A percentile compares a stretch with the other conserved stretches of the same genome.
These are phyloP conservation scores for Trichacis sp. DNA, from an alignment of 2,888 invertebrate genomes.

Conservation along the genomic window DNA sequence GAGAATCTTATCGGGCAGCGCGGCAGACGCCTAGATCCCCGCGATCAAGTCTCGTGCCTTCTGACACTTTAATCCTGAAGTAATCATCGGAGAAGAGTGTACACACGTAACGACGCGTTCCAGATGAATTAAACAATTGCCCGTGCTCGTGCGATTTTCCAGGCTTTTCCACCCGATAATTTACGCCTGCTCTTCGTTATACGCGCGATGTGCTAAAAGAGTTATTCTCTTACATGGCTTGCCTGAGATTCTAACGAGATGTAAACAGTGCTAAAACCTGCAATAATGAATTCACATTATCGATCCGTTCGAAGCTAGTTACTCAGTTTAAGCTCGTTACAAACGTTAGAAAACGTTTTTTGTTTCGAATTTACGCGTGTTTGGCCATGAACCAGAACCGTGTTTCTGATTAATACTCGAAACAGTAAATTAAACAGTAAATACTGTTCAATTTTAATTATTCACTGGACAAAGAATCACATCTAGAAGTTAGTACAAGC, in stretches of 20 bases:
- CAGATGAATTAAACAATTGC: constrained; percentile 11
- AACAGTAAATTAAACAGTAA: no score
- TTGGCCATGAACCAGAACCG: no score
- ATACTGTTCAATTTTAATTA: no score
- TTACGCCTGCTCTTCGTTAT: constrained; percentile 17
- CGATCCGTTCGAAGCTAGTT: background rate
- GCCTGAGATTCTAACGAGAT: background rate
- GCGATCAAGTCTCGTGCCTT: constrained; percentile 33
- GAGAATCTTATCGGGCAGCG: constrained; percentile 59
- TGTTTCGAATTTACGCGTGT: no score
- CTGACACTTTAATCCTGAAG: constrained; percentile 40
- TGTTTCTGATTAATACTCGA: no score
- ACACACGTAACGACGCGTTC: constrained; percentile 28
- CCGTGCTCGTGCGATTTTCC: constrained; percentile 6
- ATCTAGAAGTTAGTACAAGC: no score
- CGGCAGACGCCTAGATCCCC: constrained; percentile 48
- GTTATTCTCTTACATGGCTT: background rate
- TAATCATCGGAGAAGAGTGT: constrained; percentile 37
- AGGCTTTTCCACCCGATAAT: no score
- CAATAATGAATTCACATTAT: background rate
- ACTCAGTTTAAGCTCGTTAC: no score
- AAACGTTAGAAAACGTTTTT: no score
- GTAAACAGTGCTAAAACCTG: background rate
- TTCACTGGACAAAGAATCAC: no score
- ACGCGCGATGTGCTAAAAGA: constrained; percentile 17